These are phyloP conservation scores for Drosophila putrida DNA, from an alignment of 2,888 invertebrate species.

Conservation along the genomic window DNA sequence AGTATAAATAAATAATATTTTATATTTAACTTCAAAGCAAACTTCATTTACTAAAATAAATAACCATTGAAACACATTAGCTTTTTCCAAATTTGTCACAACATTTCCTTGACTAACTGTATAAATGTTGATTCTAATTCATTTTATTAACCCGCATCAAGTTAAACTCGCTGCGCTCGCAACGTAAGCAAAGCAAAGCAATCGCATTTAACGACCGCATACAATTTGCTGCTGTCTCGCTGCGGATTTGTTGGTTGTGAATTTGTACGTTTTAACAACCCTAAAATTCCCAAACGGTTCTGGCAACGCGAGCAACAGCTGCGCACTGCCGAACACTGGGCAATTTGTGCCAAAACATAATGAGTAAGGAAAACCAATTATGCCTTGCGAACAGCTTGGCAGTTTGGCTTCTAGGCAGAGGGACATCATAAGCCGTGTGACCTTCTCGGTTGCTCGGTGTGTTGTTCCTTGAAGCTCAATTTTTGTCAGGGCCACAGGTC, in stretches of 20 bases:
- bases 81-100: too few relatives aligned
- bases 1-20: too few relatives aligned
- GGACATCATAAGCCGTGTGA: conserved; percentile 19
- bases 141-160: conserved; percentile 64
- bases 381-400: conserved; percentile 82
- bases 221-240: conserved; percentile 8
- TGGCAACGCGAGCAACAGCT: conserved; percentile 9
- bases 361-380: conserved; percentile 83
- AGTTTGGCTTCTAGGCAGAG: conserved; percentile 81
- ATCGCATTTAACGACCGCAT: conserved; percentile 14
- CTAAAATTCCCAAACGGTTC: conserved; percentile 67
- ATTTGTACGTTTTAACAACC: conserved; percentile 19
- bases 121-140: conserved; percentile 6
- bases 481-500: conserved; percentile 84
- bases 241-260: conserved; percentile 20
- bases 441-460: conserved; percentile 9
- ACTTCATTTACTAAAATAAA: too few relatives aligned
- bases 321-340: not conserved
- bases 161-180: conserved; percentile 14
- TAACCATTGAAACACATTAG: too few relatives aligned
- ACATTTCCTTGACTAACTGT: too few relatives aligned
- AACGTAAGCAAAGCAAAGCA: too few relatives aligned
- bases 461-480: conserved; percentile 78
- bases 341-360: conserved; percentile 81
- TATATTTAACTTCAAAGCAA: too few relatives aligned